phyloP scores from a whole-genome alignment of 2,888 invertebrate genomes.

The Mythimna ferrago region DNA sequence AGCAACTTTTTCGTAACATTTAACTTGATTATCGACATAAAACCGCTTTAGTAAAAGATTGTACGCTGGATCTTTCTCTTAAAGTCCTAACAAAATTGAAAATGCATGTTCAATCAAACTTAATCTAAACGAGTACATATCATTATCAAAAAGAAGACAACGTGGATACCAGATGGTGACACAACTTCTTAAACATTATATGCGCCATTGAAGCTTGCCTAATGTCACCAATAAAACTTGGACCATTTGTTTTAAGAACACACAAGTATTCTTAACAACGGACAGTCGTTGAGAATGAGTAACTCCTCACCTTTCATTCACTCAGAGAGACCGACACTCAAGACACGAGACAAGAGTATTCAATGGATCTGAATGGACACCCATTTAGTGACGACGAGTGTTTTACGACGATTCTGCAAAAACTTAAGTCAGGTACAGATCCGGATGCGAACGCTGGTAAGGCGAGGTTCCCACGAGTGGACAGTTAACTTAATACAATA shows the following conservation, averaged over 20 bases:
- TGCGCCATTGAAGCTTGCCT: constrained; percentile 17
- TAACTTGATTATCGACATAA: background rate
- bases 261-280: constrained; percentile 68
- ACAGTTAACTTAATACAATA: constrained; percentile 75
- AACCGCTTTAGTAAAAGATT: background rate
- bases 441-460: constrained; percentile 85
- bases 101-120: background rate
- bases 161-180: constrained; percentile 1
- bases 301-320: constrained; percentile 63
- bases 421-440: constrained; percentile 81
- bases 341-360: constrained; percentile 68
- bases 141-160: background rate
- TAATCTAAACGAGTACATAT: background rate
- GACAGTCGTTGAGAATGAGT: constrained; percentile 67
- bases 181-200: constrained; percentile 7
- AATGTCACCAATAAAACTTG: constrained; percentile 62
- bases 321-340: constrained; percentile 69
- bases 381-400: constrained; percentile 84
- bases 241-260: constrained; percentile 66
- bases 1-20: constrained; percentile 2
- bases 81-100: background rate
- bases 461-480: constrained; percentile 84
- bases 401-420: constrained; percentile 83
- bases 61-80: background rate
- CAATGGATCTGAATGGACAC: constrained; percentile 71